Conservation (phyloP, 2,113 vertebrate genomes). For the Macroglossus sobrinus region DNA sequence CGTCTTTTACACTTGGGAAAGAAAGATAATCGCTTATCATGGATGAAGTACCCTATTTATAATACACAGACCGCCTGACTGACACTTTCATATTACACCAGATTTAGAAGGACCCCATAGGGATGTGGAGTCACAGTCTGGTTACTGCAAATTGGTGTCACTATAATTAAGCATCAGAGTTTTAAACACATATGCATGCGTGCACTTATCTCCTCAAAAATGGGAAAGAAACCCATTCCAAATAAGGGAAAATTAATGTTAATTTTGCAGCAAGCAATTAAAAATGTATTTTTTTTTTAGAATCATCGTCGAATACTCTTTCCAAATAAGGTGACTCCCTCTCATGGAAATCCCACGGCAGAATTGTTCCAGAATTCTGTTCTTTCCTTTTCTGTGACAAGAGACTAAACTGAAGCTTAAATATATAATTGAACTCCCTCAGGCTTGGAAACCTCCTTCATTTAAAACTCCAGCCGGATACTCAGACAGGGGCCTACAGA, state of each 20-base stretch:
- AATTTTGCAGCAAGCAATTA: slow-evolving; percentile 69
- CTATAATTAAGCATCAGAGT: slow-evolving; percentile 79
- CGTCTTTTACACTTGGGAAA: slow-evolving; percentile 83
- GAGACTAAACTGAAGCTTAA: slow-evolving; percentile 34
- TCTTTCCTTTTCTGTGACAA: background rate
- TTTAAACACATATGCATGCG: slow-evolving; percentile 58
- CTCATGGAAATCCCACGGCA: slow-evolving; percentile 24
- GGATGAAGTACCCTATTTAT: slow-evolving; percentile 86
- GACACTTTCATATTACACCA: slow-evolving; percentile 84
- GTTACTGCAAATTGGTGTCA: slow-evolving; percentile 78
- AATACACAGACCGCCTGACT: slow-evolving; percentile 80
- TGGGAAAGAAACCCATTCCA: slow-evolving; percentile 24
- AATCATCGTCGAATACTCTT: slow-evolving; percentile 19
- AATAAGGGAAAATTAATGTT: slow-evolving; percentile 70
- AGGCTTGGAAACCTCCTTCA: slow-evolving; percentile 50
- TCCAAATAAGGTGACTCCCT: slow-evolving; percentile 23
- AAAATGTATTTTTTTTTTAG: slow-evolving; percentile 48
- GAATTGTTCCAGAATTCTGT: slow-evolving; percentile 48
- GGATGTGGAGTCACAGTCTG: slow-evolving; percentile 80
- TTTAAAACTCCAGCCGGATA: slow-evolving; percentile 53
- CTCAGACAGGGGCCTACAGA: slow-evolving; percentile 29
- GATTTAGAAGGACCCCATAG: slow-evolving; percentile 81
- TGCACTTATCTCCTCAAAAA: background rate
- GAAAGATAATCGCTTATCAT: slow-evolving; percentile 84
- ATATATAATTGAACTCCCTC: slow-evolving; percentile 16